phyloP scores from a whole-genome alignment of 2,113 vertebrate genomes.

The Prolemur simus region DNA sequence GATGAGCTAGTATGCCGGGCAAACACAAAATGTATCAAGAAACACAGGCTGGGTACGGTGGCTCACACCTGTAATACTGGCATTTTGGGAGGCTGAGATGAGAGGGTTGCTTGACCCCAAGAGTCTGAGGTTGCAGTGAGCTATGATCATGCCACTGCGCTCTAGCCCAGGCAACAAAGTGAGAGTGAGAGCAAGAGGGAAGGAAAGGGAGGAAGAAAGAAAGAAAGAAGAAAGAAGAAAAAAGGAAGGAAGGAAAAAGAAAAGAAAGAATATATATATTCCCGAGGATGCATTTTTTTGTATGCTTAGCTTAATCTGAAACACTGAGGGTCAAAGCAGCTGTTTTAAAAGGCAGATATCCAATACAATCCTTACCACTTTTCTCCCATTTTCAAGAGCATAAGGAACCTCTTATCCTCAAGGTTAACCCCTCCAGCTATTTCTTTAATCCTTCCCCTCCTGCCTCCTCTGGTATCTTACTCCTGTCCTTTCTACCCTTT shows the following conservation, averaged over 20 bases:
- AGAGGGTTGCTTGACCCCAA: too few species aligned
- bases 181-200: too few species aligned
- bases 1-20: not conserved
- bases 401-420: not conserved
- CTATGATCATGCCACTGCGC: too few species aligned
- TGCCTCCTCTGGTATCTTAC: not conserved
- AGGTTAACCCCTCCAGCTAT: not conserved
- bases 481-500: not conserved
- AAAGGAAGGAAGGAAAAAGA: too few species aligned
- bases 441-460: not conserved
- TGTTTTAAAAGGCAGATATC: not conserved
- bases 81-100: too few species aligned
- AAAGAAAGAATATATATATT: too few species aligned
- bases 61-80: too few species aligned
- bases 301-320: not conserved
- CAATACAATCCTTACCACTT: not conserved
- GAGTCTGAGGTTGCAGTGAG: too few species aligned
- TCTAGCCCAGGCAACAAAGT: too few species aligned
- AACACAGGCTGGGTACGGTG: too few species aligned
- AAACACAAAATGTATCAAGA: not conserved
- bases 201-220: too few species aligned
- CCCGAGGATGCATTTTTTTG: not conserved
- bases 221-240: too few species aligned
- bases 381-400: not conserved
- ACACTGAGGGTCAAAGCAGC: not conserved